A percentile compares a stretch with the other conserved stretches of the same genome.
Conservation (phyloP, 2,113 vertebrate species). For the Thunnus thynnus region DNA sequence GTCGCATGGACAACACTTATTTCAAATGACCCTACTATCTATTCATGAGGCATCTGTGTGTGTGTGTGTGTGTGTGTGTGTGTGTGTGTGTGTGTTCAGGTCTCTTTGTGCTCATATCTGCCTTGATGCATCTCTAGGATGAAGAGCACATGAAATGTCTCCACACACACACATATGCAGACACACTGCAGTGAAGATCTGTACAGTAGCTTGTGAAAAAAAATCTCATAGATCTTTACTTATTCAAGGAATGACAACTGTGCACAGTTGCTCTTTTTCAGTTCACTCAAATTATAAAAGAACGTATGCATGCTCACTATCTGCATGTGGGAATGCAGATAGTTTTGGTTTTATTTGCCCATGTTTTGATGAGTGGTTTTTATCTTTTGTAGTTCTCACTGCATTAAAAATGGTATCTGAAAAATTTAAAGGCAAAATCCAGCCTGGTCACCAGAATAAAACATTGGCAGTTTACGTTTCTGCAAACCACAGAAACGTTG, state of each 20-base stretch:
- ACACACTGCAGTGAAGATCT: conserved; percentile 28
- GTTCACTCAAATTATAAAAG: too few relatives aligned
- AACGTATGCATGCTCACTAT: too few relatives aligned
- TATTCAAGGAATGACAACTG: not conserved
- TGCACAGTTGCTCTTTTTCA: not conserved
- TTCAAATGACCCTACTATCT: conserved; percentile 57
- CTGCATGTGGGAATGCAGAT: too few relatives aligned
- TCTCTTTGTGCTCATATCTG: conserved; percentile 15
- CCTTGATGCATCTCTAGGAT: not conserved
- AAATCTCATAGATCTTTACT: conserved; percentile 26
- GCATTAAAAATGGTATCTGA: too few relatives aligned
- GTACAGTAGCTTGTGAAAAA: conserved; percentile 24
- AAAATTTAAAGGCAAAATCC: too few relatives aligned
- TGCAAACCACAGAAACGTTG: too few relatives aligned
- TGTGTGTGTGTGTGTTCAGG: not conserved
- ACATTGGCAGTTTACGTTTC: too few relatives aligned
- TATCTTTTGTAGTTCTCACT: too few relatives aligned
- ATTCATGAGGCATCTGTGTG: conserved; percentile 57
- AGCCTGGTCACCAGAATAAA: too few relatives aligned
- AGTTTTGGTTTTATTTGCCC: too few relatives aligned
- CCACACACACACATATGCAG: not conserved
- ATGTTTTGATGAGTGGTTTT: too few relatives aligned
- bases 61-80: conserved; percentile 24
- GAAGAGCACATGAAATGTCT: not conserved
- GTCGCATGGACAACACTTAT: conserved; percentile 51